Conservation (phyloP, 2,113 vertebrate genomes). For the Balaenoptera acutorostrata region DNA sequence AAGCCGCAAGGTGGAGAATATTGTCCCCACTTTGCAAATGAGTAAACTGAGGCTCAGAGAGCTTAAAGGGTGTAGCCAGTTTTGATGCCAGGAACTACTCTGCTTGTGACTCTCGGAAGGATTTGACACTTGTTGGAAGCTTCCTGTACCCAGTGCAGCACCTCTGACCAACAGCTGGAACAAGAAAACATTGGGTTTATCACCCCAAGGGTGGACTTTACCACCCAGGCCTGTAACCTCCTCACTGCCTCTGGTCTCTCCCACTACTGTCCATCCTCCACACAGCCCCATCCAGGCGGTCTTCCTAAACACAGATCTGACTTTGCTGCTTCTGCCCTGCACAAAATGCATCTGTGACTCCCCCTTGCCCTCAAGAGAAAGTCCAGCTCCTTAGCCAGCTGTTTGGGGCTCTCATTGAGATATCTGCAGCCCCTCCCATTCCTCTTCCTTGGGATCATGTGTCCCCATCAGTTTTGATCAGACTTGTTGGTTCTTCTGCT, state of each 20-base stretch:
- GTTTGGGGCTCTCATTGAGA: not conserved
- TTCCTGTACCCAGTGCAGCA: not conserved
- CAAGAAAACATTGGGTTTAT: not conserved
- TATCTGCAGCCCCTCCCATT: not conserved
- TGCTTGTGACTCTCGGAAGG: not conserved
- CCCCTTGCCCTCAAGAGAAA: not conserved
- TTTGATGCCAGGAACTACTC: not conserved
- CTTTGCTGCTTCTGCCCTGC: not conserved
- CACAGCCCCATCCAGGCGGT: rapidly evolving
- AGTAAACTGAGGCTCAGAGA: not conserved
- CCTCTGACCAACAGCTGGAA: not conserved
- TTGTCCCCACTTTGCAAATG: not conserved
- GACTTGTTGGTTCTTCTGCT: not conserved
- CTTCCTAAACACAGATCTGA: not conserved
- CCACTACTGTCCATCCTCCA: too few species aligned
- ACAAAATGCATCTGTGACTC: not conserved
- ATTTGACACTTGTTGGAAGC: not conserved
- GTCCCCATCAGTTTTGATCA: not conserved
- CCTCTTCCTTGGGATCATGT: not conserved
- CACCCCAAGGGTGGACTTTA: not conserved
- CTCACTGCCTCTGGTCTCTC: not conserved
- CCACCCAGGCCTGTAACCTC: not conserved
- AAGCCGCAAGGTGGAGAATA: not conserved
- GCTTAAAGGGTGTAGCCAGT: not conserved
- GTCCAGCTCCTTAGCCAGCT: not conserved